Evolutionary conservation across 1,140 invertebrate species (phyloP).

Genomic region (Anthonomus grandis): DNA sequence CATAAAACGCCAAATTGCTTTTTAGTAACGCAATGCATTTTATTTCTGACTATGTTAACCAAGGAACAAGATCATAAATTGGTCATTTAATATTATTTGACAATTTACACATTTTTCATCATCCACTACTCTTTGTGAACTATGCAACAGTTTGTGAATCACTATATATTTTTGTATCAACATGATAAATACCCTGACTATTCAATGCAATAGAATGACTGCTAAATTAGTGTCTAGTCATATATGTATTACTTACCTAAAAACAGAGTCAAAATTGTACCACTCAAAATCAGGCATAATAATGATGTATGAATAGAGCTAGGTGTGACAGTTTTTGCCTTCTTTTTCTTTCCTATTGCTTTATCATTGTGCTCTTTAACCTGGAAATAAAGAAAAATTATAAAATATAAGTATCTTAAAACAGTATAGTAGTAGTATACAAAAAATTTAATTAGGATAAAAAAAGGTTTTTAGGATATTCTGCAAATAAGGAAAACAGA

Average conservation of each 20-base stretch:
- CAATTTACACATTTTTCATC: too few species aligned
- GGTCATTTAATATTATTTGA: background rate
- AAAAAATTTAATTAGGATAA: conserved; percentile 2
- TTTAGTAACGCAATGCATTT: too few species aligned
- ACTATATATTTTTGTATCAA: background rate
- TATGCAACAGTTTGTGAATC: background rate
- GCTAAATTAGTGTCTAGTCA: too few species aligned
- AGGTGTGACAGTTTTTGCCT: conserved; percentile 29
- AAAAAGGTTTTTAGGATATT: conserved; percentile 3
- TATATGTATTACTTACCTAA: conserved; percentile 42
- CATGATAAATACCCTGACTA: too few species aligned
- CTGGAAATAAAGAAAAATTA: conserved; percentile 30
- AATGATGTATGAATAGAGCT: conserved; percentile 40
- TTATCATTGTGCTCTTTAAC: conserved; percentile 41
- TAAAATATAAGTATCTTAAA: background rate
- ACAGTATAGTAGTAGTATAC: conserved; percentile 3
- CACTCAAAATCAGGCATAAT: conserved; percentile 45
- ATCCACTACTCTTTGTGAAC: too few species aligned
- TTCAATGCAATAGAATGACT: too few species aligned
- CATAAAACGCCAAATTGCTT: too few species aligned
- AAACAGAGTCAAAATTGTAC: conserved; percentile 42
- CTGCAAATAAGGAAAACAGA: background rate
- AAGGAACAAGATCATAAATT: background rate
- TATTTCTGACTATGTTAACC: too few species aligned
- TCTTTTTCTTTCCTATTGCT: conserved; percentile 32